These are phyloP conservation scores for Pantherophis guttatus DNA, from an alignment of 2,113 vertebrate genomes.

Conservation along the genomic window DNA sequence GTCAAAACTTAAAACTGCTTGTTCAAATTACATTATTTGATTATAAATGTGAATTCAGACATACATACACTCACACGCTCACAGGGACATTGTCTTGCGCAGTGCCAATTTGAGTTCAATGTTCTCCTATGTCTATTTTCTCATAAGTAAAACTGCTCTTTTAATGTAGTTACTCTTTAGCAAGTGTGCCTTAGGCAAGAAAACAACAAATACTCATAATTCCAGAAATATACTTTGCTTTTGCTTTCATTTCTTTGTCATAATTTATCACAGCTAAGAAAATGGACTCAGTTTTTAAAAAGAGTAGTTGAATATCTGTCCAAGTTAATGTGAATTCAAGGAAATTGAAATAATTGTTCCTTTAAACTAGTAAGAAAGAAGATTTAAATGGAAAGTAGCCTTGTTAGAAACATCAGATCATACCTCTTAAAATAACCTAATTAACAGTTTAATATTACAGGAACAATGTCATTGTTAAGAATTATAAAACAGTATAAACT, in stretches of 20 bases:
- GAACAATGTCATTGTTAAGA: not conserved
- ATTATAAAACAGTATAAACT: not conserved
- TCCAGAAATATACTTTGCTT: not conserved
- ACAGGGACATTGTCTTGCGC: not conserved
- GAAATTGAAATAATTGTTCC: not conserved
- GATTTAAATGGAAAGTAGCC: not conserved
- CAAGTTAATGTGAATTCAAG: not conserved
- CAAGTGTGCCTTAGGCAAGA: not conserved
- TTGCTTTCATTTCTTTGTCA: not conserved
- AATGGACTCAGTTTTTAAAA: not conserved
- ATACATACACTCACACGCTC: not conserved
- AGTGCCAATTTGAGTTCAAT: not conserved
- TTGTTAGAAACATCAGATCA: not conserved
- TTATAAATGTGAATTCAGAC: not conserved
- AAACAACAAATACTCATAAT: not conserved
- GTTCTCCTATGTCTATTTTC: not conserved
- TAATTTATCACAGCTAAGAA: not conserved
- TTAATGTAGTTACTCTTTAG: not conserved
- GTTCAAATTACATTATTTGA: not conserved
- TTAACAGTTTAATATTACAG: not conserved
- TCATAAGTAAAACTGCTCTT: not conserved
- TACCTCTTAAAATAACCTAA: not conserved
- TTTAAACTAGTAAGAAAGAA: not conserved
- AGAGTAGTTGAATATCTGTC: not conserved
- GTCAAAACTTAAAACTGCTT: not conserved